Conservation (phyloP, 2,888 invertebrate species). For the Dione vanillae region DNA sequence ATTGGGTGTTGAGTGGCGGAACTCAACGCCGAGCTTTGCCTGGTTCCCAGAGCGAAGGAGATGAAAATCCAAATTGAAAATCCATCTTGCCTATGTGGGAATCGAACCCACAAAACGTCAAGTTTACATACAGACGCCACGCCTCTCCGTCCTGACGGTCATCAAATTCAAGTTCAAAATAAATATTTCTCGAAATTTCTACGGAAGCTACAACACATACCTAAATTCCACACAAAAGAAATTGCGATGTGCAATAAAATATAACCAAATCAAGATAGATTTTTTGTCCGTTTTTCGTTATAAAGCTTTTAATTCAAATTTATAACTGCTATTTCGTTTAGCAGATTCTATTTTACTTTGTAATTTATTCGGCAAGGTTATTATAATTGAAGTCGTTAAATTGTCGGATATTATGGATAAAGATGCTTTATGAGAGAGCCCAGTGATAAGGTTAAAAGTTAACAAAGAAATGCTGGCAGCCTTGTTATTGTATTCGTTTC, state of each 20-base stretch:
- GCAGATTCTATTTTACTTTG: slow-evolving; percentile 50
- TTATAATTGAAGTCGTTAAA: slow-evolving; percentile 52
- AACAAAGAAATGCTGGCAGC: slow-evolving; percentile 10
- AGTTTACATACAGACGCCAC: too few species aligned
- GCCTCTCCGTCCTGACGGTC: too few species aligned
- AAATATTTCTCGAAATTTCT: too few species aligned
- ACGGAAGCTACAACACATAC: too few species aligned
- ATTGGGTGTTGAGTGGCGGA: too few species aligned
- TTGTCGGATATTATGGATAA: slow-evolving; percentile 42
- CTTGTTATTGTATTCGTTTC: background rate
- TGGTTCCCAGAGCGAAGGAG: too few species aligned
- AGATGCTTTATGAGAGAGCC: slow-evolving; percentile 35
- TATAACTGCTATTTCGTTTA: slow-evolving; percentile 49
- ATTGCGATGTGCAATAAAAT: background rate
- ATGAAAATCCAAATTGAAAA: too few species aligned
- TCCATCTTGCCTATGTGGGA: too few species aligned
- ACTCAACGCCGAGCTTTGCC: too few species aligned
- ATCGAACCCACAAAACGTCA: too few species aligned
- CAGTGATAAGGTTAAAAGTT: slow-evolving; percentile 23
- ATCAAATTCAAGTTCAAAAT: too few species aligned
- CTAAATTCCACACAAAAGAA: too few species aligned
- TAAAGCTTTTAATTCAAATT: slow-evolving; percentile 49
- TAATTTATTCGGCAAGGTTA: slow-evolving; percentile 50
- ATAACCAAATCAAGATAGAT: background rate
- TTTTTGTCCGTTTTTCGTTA: slow-evolving; percentile 27